Evolutionary conservation across 2,888 invertebrate genomes (phyloP), one percentile per base, ranked within the genome.

Genomic region (Pedicia rivosa): DNA sequence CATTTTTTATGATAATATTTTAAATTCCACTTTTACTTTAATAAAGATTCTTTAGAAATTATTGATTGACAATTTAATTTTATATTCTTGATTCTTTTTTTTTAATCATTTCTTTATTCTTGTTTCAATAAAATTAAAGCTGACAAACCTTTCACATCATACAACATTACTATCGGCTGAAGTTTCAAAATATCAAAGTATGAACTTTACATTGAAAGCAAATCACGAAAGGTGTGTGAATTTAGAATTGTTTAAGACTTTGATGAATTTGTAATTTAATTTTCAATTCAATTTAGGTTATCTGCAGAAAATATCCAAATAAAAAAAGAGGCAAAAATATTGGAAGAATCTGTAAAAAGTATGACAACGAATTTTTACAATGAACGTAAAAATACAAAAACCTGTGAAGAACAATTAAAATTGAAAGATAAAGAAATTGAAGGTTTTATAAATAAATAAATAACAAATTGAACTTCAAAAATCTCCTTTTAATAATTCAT

Each of bases 91-190:
- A n/a, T n/a, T n/a, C n/a, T n/a, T n/a, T n/a, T n/a, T n/a, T n/a
- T n/a, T n/a, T n/a, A n/a, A n/a, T n/a, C n/a, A n/a, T n/a, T n/a
- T n/a, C n/a, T n/a, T n/a, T n/a, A n/a, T n/a, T n/a, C n/a, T n/a
- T n/a, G n/a, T n/a, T n/a, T n/a, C n/a, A n/a, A n/a, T n/a, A n/a
- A n/a, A n/a, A n/a, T 9, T 28, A 5, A 14, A 43, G 39, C 37
- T 44, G 14, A 42, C 42, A 33, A 42, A 24, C 35, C 30, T 43
- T 32, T 42, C 42, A 8, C 40, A 43, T 8, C 43, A 42, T 15
- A 34, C 37, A 22, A 32, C 42, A 19, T 17, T 43, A 12, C 22
- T 44, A 12, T 40, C 40, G n/a, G 42, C 42, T 27, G 40, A 44
- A 40, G 32, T 44, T 16, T 40, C 41, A 5, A 36, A 40, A 31